These are phyloP conservation scores for Euborellia annulipes DNA, from an alignment of 1,140 invertebrate genomes.

Conservation along the genomic window DNA sequence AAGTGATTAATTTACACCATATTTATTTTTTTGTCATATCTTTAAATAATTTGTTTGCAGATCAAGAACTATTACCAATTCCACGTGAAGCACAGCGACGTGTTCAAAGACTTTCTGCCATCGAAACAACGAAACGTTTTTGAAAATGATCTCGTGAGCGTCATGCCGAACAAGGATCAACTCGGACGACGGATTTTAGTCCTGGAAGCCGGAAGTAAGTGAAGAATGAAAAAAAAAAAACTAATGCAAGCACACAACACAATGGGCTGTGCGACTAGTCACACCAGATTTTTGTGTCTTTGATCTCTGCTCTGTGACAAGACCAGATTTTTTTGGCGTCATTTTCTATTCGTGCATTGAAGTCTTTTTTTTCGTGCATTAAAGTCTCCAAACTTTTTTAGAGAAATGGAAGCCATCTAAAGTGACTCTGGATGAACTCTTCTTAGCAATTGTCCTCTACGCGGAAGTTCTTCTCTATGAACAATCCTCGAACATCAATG, in stretches of 20 bases:
- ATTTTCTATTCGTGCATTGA: background rate
- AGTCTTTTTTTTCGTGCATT: conserved; percentile 8
- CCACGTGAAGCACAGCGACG: conserved; percentile 54
- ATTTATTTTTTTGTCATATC: conserved; percentile 4
- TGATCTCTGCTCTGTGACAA: background rate
- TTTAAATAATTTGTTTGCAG: too few relatives aligned
- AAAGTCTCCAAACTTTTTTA: too few relatives aligned
- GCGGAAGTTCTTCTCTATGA: conserved; percentile 66
- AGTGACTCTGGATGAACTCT: conserved; percentile 59
- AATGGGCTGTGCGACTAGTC: too few relatives aligned
- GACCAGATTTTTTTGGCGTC: background rate
- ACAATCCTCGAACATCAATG: conserved; percentile 55
- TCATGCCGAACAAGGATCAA: conserved; percentile 59
- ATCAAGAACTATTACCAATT: conserved; percentile 64
- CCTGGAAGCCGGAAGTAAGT: conserved; percentile 63
- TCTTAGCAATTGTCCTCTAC: conserved; percentile 63
- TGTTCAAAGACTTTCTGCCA: conserved; percentile 51
- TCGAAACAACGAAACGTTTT: conserved; percentile 59
- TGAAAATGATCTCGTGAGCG: conserved; percentile 56
- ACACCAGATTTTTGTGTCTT: too few relatives aligned
- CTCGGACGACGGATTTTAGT: conserved; percentile 52
- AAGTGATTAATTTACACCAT: too few relatives aligned
- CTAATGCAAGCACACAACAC: background rate
- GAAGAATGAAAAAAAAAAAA: background rate
- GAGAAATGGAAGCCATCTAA: conserved; percentile 74